Evolutionary conservation across 2,113 vertebrate species (phyloP).

Genomic region (Chionis minor): DNA sequence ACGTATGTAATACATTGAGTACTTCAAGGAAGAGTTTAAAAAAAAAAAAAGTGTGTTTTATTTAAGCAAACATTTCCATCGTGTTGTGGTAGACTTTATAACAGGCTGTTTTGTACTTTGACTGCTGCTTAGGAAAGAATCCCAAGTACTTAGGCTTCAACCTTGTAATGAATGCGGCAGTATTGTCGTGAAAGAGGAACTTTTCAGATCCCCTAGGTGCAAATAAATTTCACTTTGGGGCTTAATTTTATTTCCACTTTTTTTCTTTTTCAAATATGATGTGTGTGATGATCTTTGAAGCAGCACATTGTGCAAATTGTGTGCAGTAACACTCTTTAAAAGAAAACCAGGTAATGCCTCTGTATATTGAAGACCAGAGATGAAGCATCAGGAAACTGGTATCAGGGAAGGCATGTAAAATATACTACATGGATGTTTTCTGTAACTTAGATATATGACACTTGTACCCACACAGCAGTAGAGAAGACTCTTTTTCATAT

Average conservation of each 20-base stretch:
- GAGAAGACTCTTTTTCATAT: background rate
- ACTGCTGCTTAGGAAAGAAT: background rate
- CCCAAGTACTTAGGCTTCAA: background rate
- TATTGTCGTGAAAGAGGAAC: background rate
- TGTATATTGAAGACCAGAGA: background rate
- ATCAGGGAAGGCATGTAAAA: background rate
- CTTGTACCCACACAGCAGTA: background rate
- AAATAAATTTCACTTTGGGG: background rate
- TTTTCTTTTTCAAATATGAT: background rate
- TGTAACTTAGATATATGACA: background rate
- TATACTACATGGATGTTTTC: background rate
- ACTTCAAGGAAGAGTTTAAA: background rate
- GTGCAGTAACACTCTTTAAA: background rate
- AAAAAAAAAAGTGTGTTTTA: background rate
- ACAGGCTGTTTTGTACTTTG: background rate
- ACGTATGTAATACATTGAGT: background rate
- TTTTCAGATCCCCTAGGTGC: background rate
- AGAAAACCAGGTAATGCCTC: background rate
- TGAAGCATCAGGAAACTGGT: background rate
- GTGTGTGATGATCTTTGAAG: background rate
- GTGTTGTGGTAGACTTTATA: background rate
- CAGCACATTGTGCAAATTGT: background rate
- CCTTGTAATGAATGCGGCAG: background rate
- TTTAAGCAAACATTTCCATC: background rate
- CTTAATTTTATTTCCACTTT: background rate